A percentile compares a stretch with the other conserved stretches of the same genome.
phyloP scores from a whole-genome alignment of 2,797 vertebrate species.

The Macrochelys suwanniensis region DNA sequence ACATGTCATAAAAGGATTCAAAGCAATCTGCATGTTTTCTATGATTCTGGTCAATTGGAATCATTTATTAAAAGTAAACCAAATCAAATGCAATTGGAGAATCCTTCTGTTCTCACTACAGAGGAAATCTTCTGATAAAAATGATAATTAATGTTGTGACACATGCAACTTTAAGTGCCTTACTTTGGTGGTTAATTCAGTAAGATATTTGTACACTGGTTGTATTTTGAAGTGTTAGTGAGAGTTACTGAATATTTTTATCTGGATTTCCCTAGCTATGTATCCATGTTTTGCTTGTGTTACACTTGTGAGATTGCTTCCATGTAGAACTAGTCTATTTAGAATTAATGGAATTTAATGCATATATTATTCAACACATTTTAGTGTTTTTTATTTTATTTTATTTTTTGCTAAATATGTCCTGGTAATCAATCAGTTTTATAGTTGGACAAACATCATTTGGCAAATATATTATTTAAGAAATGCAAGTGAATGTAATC shows the following conservation, averaged over 20 bases:
- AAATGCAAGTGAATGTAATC: not conserved
- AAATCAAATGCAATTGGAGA: constrained; percentile 5
- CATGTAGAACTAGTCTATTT: not conserved
- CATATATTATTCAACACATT: not conserved
- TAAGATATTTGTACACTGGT: constrained; percentile 16
- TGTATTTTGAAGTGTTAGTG: not conserved
- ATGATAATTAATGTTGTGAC: constrained; percentile 30
- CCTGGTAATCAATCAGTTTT: not conserved
- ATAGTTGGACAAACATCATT: not conserved
- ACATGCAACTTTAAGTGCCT: constrained; percentile 33
- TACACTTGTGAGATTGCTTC: not conserved
- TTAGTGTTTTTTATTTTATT: not conserved
- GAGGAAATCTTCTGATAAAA: not conserved
- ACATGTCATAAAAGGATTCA: not conserved
- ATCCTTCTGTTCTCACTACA: not conserved
- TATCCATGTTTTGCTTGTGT: not conserved
- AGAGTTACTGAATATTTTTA: not conserved
- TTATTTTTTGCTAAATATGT: not conserved
- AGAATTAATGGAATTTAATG: not conserved
- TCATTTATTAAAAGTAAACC: not conserved
- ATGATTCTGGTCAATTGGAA: not conserved
- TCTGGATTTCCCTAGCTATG: not conserved
- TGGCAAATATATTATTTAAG: not conserved
- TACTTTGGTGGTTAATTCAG: constrained; percentile 2
- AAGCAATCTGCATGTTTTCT: not conserved